phyloP scores from a whole-genome alignment of 2,797 vertebrate genomes.

The Acrossocheilus wenchowensis region DNA sequence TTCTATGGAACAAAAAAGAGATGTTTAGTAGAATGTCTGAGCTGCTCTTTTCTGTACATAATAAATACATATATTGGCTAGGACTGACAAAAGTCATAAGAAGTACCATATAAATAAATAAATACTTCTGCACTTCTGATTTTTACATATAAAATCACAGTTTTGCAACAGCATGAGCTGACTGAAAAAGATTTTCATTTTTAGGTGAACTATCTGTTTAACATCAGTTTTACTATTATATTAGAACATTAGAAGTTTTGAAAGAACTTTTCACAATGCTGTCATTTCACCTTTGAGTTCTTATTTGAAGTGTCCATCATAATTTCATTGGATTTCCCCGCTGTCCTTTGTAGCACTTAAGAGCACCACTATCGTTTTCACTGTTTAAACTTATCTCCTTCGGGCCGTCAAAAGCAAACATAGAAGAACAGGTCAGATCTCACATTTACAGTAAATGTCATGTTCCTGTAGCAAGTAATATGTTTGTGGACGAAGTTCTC shows the following conservation, averaged over 20 bases:
- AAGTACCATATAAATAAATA: background rate
- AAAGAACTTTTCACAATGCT: conserved; percentile 1
- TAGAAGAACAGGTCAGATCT: background rate
- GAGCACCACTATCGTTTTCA: background rate
- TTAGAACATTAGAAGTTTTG: background rate
- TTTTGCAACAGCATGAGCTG: background rate
- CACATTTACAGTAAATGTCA: background rate
- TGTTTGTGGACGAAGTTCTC: background rate
- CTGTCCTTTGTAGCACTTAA: background rate
- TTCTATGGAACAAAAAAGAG: background rate
- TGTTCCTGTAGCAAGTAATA: background rate
- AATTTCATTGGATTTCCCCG: background rate
- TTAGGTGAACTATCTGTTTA: background rate
- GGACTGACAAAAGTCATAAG: background rate
- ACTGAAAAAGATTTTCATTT: background rate
- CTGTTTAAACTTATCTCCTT: conserved; percentile 1
- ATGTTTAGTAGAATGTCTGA: background rate
- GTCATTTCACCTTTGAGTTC: background rate
- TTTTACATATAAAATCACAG: background rate
- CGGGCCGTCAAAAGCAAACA: background rate
- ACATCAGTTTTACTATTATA: background rate
- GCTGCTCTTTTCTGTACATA: background rate
- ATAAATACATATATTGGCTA: background rate
- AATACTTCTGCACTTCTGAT: background rate
- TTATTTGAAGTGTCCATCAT: conserved; percentile 7